phyloP scores from a whole-genome alignment of 2,113 vertebrate genomes.

The Salvelinus alpinus region DNA sequence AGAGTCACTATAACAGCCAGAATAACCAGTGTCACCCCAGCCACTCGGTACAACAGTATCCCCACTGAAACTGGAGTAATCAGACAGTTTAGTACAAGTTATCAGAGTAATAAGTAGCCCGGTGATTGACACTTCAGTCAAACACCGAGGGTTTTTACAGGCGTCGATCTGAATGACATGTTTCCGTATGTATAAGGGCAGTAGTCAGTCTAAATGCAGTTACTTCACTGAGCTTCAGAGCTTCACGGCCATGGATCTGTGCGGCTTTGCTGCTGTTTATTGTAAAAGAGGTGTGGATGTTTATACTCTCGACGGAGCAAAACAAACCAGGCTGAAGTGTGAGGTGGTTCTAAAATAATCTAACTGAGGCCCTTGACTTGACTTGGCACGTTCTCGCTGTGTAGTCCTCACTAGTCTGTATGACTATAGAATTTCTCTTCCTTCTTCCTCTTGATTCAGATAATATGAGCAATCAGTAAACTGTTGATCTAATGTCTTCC shows the following conservation, averaged over 20 bases:
- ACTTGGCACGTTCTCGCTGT: slow-evolving; percentile 30
- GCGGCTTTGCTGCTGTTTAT: slow-evolving; percentile 51
- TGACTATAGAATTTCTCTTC: slow-evolving; percentile 36
- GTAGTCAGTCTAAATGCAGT: not conserved
- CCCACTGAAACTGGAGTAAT: slow-evolving; percentile 51
- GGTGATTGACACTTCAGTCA: slow-evolving; percentile 56
- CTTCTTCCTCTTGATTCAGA: not conserved
- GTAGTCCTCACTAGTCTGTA: slow-evolving; percentile 5
- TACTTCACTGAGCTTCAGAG: not conserved
- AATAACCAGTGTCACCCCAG: slow-evolving; percentile 25
- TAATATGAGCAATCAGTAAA: not conserved
- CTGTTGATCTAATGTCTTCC: not conserved
- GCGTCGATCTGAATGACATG: slow-evolving; percentile 45
- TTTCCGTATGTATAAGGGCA: slow-evolving; percentile 38
- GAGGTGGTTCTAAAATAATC: slow-evolving; percentile 63
- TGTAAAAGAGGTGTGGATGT: slow-evolving; percentile 60
- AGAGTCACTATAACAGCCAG: not conserved
- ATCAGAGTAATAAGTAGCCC: slow-evolving; percentile 54
- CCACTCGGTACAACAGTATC: slow-evolving; percentile 35
- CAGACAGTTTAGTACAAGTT: slow-evolving; percentile 23
- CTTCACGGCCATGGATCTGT: slow-evolving; percentile 2
- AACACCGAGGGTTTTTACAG: slow-evolving; percentile 46
- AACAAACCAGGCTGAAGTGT: slow-evolving; percentile 64
- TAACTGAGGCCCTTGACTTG: slow-evolving; percentile 11
- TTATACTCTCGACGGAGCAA: slow-evolving; percentile 48